These are phyloP conservation scores for Leucophora obtusa DNA, from an alignment of 2,888 invertebrate genomes.

Conservation along the genomic window DNA sequence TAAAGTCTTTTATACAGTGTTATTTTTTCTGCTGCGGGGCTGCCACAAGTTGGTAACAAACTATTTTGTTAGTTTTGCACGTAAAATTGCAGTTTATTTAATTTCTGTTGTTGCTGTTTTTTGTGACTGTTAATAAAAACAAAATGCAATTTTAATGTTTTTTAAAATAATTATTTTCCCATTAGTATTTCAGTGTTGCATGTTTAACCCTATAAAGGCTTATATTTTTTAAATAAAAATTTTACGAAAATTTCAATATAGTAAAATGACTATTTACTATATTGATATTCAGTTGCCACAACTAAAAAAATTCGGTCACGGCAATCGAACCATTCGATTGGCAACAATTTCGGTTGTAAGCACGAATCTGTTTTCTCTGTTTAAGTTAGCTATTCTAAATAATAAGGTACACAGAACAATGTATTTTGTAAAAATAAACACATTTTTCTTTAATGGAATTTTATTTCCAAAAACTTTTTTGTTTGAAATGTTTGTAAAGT, in stretches of 20 bases:
- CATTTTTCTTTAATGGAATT: no score
- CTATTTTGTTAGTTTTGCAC: constrained; percentile 48
- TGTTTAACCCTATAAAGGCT: constrained; percentile 19
- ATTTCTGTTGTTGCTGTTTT: background rate
- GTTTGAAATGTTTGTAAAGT: no score
- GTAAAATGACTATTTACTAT: no score
- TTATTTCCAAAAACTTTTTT: no score
- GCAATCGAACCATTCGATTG: no score
- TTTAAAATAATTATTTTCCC: constrained; percentile 63
- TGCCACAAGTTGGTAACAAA: constrained; percentile 52
- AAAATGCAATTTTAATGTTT: constrained; percentile 28
- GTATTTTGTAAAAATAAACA: no score
- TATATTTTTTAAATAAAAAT: background rate
- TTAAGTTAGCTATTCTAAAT: no score
- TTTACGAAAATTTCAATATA: background rate
- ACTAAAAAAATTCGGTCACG: no score
- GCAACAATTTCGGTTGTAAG: no score
- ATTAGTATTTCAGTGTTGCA: constrained; percentile 47
- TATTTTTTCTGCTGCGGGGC: constrained; percentile 36
- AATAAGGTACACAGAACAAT: no score
- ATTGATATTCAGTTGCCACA: no score
- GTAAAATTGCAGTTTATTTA: constrained; percentile 56
- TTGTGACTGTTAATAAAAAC: constrained; percentile 23
- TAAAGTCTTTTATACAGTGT: background rate
- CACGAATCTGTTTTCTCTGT: no score